Evolutionary conservation across 2,113 vertebrate genomes (phyloP).

Genomic region (Toxostoma redivivum): DNA sequence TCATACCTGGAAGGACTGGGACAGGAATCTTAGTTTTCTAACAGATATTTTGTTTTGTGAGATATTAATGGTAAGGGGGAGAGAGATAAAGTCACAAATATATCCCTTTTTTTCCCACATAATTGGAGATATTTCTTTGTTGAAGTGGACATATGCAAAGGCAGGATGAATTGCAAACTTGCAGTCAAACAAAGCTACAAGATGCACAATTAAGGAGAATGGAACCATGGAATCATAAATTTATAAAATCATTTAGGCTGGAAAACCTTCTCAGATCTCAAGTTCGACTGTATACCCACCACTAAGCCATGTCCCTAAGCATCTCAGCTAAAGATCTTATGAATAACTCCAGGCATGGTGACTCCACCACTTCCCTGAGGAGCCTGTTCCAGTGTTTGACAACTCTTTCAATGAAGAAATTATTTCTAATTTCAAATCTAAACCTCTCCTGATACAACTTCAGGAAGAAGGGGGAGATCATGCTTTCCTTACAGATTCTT

Average conservation of each 20-base stretch:
- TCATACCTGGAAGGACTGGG: background rate
- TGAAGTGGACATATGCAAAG: background rate
- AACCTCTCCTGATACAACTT: background rate
- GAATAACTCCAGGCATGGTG: background rate
- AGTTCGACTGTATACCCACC: background rate
- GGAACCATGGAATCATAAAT: background rate
- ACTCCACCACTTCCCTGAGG: background rate
- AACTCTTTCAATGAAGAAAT: background rate
- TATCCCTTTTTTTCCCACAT: background rate
- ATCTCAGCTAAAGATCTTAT: background rate
- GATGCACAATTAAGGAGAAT: background rate
- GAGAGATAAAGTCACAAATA: rapidly evolving
- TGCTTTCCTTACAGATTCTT: background rate
- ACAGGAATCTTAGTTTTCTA: background rate
- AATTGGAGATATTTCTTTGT: background rate
- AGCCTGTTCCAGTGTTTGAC: background rate
- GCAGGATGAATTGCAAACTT: background rate
- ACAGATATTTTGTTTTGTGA: background rate
- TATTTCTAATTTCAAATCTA: background rate
- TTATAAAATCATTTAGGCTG: background rate
- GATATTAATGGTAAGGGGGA: background rate
- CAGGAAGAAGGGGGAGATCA: background rate
- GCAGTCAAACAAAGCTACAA: background rate
- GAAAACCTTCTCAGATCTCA: background rate
- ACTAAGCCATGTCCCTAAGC: background rate